Evolutionary conservation across 1,140 invertebrate genomes (phyloP).

Genomic region (Metopolophium dirhodum): DNA sequence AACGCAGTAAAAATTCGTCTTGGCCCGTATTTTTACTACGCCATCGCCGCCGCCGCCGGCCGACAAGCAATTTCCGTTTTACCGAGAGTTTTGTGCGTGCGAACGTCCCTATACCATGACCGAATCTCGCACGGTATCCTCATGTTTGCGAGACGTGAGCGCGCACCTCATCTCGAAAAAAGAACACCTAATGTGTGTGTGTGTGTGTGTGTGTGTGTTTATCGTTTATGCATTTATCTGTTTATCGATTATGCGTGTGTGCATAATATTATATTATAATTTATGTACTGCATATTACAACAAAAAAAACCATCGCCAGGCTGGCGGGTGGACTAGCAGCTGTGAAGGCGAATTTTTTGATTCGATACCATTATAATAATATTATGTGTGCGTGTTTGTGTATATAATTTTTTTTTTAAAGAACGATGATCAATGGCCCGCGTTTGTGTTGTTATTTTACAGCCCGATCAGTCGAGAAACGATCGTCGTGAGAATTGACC

Average conservation of each 20-base stretch:
- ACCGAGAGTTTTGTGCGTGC: neutral
- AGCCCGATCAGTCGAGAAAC: neutral
- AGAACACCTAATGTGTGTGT: neutral
- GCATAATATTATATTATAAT: neutral
- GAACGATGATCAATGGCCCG: neutral
- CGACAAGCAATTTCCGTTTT: conserved; percentile 11
- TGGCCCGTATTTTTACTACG: conserved; percentile 8
- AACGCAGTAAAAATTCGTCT: conserved; percentile 16
- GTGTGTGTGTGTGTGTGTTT: too few species aligned
- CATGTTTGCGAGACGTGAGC: neutral
- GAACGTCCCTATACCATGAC: neutral
- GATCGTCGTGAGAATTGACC: neutral
- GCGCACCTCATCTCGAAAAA: neutral
- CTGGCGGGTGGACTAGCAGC: neutral
- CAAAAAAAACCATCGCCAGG: neutral
- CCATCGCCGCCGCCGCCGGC: neutral
- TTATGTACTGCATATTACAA: neutral
- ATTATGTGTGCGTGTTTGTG: neutral
- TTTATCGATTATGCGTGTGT: neutral
- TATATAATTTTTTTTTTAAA: neutral
- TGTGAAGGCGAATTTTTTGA: neutral
- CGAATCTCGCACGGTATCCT: neutral
- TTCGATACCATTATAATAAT: neutral
- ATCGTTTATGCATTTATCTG: neutral
- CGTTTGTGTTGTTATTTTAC: neutral